Conservation (phyloP, 2,113 vertebrate species). For the Aptenodytes patagonicus region DNA sequence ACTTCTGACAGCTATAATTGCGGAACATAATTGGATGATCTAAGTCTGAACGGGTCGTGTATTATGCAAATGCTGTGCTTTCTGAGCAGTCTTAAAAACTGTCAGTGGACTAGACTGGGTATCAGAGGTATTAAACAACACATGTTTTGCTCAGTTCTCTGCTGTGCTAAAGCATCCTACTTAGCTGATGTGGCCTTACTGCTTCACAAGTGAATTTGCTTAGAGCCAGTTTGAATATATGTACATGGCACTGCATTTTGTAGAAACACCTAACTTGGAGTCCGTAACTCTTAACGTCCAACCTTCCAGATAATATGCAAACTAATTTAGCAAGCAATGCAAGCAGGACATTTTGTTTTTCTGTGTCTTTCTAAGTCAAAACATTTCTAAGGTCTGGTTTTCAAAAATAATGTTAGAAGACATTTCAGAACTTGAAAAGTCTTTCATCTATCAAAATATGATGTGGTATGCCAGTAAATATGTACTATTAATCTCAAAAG, state of each 20-base stretch:
- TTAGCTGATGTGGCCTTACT: background rate
- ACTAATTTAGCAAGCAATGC: background rate
- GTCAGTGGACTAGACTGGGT: background rate
- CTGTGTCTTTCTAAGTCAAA: background rate
- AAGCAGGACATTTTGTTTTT: background rate
- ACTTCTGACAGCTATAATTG: background rate
- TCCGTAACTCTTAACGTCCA: background rate
- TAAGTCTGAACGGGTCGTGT: background rate
- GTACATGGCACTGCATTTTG: background rate
- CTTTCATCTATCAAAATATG: background rate
- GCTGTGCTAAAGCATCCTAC: background rate
- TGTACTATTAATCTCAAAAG: background rate
- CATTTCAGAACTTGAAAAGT: background rate
- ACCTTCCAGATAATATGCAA: background rate
- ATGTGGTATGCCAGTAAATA: background rate
- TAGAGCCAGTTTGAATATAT: background rate
- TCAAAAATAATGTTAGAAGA: background rate
- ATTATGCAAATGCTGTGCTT: background rate
- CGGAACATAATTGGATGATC: background rate
- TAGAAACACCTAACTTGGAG: background rate
- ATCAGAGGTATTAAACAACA: background rate
- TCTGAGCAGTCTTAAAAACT: background rate
- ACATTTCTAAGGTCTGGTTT: background rate
- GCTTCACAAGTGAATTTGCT: background rate
- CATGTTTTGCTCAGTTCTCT: background rate